Evolutionary conservation across 1,140 invertebrate genomes (phyloP).

Genomic region (Brachionus plicatilis): DNA sequence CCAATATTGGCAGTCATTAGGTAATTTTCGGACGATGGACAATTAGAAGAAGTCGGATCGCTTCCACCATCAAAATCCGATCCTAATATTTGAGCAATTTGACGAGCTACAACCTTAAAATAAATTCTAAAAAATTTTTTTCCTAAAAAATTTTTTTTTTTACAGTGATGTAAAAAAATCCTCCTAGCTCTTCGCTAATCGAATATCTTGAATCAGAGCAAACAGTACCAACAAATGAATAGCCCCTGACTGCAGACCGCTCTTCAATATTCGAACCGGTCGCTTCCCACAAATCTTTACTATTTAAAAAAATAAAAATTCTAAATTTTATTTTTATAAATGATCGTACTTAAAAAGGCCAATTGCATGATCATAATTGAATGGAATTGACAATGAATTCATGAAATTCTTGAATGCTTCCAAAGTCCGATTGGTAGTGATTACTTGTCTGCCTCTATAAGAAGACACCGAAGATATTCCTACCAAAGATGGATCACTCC

Average conservation of each 20-base stretch:
- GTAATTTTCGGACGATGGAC: conserved; percentile 15
- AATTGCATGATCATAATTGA: conserved; percentile 30
- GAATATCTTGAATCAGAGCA: conserved; percentile 14
- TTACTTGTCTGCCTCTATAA: conserved; percentile 30
- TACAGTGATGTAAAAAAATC: conserved; percentile 34
- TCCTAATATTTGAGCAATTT: conserved; percentile 25
- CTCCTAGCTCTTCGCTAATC: conserved; percentile 36
- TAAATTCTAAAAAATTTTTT: background rate
- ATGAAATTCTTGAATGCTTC: conserved; percentile 34
- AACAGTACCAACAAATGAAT: background rate
- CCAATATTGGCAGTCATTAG: conserved; percentile 19
- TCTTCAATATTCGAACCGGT: background rate
- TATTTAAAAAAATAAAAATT: background rate
- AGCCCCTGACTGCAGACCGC: background rate
- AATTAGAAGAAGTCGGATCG: background rate
- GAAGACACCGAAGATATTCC: conserved; percentile 10
- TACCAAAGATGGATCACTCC: conserved; percentile 12
- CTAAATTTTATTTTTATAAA: background rate
- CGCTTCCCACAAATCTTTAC: conserved; percentile 22
- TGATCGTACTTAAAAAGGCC: conserved; percentile 18
- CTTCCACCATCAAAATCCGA: background rate
- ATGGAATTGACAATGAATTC: background rate
- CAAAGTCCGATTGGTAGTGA: background rate
- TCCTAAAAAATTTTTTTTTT: background rate
- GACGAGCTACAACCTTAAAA: background rate